These are phyloP conservation scores for Buphagus erythrorhynchus DNA, from an alignment of 2,797 vertebrate genomes.

Conservation along the genomic window DNA sequence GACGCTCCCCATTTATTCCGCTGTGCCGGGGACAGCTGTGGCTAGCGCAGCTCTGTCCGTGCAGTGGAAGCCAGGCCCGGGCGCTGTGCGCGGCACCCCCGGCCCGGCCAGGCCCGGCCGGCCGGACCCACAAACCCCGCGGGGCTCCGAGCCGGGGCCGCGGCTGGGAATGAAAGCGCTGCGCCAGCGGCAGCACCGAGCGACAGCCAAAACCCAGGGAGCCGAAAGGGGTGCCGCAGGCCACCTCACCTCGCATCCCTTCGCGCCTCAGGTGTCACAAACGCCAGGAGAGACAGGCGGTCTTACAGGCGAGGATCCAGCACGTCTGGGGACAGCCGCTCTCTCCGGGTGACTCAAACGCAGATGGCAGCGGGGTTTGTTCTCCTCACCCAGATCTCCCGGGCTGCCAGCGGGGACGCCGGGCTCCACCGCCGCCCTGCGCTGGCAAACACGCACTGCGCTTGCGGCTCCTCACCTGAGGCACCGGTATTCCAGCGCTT, in stretches of 20 bases:
- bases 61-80: fast-evolving
- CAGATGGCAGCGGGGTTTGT: fast-evolving
- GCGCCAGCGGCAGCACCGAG: neutral
- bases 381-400: neutral
- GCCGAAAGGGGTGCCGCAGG: neutral
- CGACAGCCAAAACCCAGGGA: neutral
- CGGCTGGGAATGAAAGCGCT: neutral
- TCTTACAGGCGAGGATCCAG: neutral
- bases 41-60: neutral
- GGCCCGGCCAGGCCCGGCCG: neutral
- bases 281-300: neutral
- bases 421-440: neutral
- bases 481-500: fast-evolving
- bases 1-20: fast-evolving
- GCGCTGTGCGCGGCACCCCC: neutral
- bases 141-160: fast-evolving
- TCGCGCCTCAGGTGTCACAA: neutral
- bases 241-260: neutral
- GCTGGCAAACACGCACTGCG: neutral
- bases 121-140: neutral
- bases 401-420: neutral
- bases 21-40: fast-evolving
- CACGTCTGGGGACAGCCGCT: neutral
- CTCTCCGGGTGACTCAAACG: neutral
- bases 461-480: neutral